phyloP scores from a whole-genome alignment of 2,113 vertebrate species.

The Setophaga kirtlandii region DNA sequence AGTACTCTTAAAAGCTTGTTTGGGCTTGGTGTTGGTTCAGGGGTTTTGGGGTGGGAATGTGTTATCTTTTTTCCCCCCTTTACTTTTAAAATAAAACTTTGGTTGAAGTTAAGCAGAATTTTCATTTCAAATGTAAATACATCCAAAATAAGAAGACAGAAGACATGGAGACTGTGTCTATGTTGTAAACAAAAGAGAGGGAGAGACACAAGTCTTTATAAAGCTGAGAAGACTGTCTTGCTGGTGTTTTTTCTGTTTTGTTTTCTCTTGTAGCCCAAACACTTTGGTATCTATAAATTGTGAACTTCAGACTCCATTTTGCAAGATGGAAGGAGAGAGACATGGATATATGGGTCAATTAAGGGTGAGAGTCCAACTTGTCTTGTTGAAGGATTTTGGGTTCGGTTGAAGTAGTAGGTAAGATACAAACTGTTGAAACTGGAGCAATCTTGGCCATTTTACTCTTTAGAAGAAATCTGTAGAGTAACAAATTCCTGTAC shows the following conservation, averaged over 20 bases:
- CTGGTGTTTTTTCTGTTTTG: not conserved
- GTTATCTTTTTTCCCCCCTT: fast-evolving
- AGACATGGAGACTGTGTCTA: not conserved
- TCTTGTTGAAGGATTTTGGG: not conserved
- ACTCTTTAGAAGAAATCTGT: not conserved
- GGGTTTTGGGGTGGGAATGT: fast-evolving
- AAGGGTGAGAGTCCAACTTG: not conserved
- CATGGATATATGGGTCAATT: not conserved
- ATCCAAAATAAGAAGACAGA: not conserved
- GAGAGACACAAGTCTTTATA: not conserved
- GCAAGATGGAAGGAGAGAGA: not conserved
- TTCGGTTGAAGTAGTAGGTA: not conserved
- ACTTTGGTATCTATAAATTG: not conserved
- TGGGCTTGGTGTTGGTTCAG: not conserved
- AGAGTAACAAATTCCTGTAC: not conserved
- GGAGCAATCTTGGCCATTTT: not conserved
- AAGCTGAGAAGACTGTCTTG: not conserved
- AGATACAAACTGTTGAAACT: not conserved
- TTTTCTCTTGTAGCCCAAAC: not conserved
- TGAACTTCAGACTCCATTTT: not conserved
- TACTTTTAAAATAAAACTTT: not conserved
- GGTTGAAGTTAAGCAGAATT: not conserved
- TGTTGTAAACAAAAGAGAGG: not conserved
- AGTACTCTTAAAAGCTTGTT: not conserved
- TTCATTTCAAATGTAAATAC: not conserved